Conservation (phyloP, 2,888 invertebrate species). For the Lasioglossum leucozonium region DNA sequence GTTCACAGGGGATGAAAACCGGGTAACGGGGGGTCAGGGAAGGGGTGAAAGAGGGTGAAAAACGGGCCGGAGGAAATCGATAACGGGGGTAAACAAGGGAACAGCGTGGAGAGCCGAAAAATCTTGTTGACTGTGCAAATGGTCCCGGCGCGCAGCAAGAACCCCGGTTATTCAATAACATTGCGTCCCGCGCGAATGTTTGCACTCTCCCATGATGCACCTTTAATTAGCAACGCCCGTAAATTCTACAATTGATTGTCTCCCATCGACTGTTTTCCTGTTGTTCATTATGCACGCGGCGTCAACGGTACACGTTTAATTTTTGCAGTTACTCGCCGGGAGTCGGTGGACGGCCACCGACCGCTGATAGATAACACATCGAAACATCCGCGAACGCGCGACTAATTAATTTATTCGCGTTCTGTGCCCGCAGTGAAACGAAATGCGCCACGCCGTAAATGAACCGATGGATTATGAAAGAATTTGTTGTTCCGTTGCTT, state of each 20-base stretch:
- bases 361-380: not conserved
- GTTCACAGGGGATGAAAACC: not conserved
- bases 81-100: slow-evolving; percentile 32
- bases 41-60: not conserved
- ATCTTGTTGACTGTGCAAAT: slow-evolving; percentile 34
- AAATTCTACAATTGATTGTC: slow-evolving; percentile 46
- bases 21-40: not conserved
- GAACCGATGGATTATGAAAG: not conserved
- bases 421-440: not conserved
- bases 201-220: slow-evolving; percentile 22
- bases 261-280: slow-evolving; percentile 23
- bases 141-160: slow-evolving; percentile 7
- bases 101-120: slow-evolving; percentile 30
- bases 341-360: not conserved
- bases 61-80: slow-evolving; percentile 36
- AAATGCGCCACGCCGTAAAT: not conserved
- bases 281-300: slow-evolving; percentile 29
- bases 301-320: slow-evolving; percentile 25
- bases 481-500: not conserved
- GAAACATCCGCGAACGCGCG: not conserved
- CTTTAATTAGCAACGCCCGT: slow-evolving; percentile 49
- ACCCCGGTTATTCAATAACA: slow-evolving; percentile 32
- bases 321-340: not conserved
- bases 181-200: slow-evolving; percentile 21
- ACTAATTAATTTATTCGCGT: slow-evolving; percentile 31